phyloP scores from a whole-genome alignment of 2,113 vertebrate genomes.

The Cyprinus carpio region DNA sequence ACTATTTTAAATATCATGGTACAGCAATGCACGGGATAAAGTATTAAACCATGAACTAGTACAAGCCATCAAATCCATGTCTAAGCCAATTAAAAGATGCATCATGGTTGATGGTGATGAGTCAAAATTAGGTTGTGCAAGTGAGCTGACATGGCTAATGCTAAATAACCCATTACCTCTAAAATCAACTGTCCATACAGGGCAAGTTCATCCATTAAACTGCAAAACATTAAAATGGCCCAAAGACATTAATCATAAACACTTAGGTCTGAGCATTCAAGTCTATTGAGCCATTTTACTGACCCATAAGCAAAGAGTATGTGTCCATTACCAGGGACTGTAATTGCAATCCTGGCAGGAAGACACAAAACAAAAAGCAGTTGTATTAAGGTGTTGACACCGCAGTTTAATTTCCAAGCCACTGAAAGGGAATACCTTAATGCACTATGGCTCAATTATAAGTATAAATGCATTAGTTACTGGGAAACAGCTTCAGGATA shows the following conservation, averaged over 20 bases:
- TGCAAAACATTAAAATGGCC: slow-evolving; percentile 21
- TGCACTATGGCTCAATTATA: slow-evolving; percentile 33
- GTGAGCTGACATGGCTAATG: neutral
- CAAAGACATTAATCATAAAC: slow-evolving; percentile 33
- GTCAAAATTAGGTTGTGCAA: slow-evolving; percentile 27
- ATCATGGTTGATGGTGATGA: neutral
- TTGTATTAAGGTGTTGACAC: slow-evolving; percentile 43
- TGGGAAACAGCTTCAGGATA: slow-evolving; percentile 35
- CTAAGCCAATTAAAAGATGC: slow-evolving; percentile 43
- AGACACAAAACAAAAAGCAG: slow-evolving; percentile 22
- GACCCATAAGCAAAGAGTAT: slow-evolving; percentile 26
- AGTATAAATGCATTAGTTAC: slow-evolving; percentile 34
- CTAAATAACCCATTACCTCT: neutral
- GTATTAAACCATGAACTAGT: slow-evolving; percentile 19
- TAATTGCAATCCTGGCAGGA: slow-evolving; percentile 29
- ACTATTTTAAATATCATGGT: neutral
- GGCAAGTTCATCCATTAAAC: slow-evolving; percentile 19
- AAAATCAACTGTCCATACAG: slow-evolving; percentile 16
- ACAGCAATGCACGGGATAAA: neutral
- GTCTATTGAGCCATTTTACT: slow-evolving; percentile 22
- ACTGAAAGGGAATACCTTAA: slow-evolving; percentile 20
- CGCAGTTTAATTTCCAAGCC: slow-evolving; percentile 27
- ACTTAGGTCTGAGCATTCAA: slow-evolving; percentile 29
- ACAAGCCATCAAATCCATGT: slow-evolving; percentile 21
- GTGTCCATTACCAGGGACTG: neutral